Evolutionary conservation across 2,113 vertebrate genomes (phyloP), one percentile per base, ranked within the genome.

Genomic region (Cyanoramphus novaezelandiae): DNA sequence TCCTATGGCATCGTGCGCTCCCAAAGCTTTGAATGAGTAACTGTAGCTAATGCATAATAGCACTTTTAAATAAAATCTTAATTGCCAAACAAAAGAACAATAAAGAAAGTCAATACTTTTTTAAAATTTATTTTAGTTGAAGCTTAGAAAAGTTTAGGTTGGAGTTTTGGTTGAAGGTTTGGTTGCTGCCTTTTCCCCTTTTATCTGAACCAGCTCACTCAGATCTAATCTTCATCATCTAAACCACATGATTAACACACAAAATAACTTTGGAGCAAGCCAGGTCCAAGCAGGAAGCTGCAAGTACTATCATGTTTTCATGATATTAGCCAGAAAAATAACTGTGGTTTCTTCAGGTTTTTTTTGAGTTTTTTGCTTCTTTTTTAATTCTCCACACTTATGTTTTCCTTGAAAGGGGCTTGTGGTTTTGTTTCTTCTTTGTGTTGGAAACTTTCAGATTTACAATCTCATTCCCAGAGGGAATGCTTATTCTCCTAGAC

Each of bases 191-290:
- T 95, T 89, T 85, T 41, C 65, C 85, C 35, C 85, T 97, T 97
- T 95, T 97, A 97, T 97, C 96, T 97, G 86, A 92, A 95, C 46
- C 84, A 96, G 92, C 96, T 97, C 95, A 59, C 88, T 96, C 89
- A 91, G 68, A 53, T 68, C 88, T 97, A 97, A 97, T 97, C 97
- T 96, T 94, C 77, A 94, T 77, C 92, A 97, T 97, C 97, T 97
- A 97, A 97, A 97, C 97, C 97, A 94, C 97, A 97, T 91, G 88
- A 97, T 97, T 97, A 97, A 96, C 95, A 97, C 96, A 96, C 87
- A 94, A 89, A 97, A 97, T 94, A 91, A 96, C 93, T 96, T 96
- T 89, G 96, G 95, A 97, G 95, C 86, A 83, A 93, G 93, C 96
- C 92, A 92, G 88, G 94, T 97, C 94, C 92, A 94, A 96, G 95